Conservation (phyloP, 2,888 invertebrate species). For the Falcaria lacertinaria region DNA sequence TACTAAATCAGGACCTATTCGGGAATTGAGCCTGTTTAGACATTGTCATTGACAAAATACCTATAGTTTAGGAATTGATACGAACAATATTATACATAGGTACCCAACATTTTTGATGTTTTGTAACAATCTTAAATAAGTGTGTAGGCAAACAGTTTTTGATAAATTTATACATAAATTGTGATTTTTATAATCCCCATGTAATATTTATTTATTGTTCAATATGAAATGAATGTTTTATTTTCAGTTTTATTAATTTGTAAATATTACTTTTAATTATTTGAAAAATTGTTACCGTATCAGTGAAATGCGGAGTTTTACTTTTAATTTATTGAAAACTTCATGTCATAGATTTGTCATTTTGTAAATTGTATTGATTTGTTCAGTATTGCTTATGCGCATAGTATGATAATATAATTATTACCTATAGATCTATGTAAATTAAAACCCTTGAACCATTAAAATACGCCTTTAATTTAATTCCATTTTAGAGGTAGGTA, state of each 20-base stretch:
- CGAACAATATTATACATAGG: constrained; percentile 13
- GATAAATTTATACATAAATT: constrained; percentile 53
- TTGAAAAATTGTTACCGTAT: constrained; percentile 61
- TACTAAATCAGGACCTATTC: constrained; percentile 18
- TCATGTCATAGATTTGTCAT: constrained; percentile 41
- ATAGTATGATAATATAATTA: constrained; percentile 67
- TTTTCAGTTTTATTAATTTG: constrained; percentile 33
- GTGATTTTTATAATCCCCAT: neutral
- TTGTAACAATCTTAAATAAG: constrained; percentile 13
- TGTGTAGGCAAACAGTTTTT: constrained; percentile 39
- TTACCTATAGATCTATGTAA: constrained; percentile 64
- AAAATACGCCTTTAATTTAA: neutral
- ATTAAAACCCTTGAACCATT: constrained; percentile 39
- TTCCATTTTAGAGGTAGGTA: no score
- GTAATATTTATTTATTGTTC: constrained; percentile 7
- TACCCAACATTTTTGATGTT: constrained; percentile 16
- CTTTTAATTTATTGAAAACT: constrained; percentile 38
- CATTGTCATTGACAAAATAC: constrained; percentile 15
- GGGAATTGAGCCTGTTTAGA: constrained; percentile 16
- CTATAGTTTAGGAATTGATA: constrained; percentile 46
- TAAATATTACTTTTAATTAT: constrained; percentile 64
- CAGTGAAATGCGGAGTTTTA: constrained; percentile 25
- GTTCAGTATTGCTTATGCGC: constrained; percentile 75
- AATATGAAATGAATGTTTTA: constrained; percentile 8
- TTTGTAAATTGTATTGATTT: constrained; percentile 75